Evolutionary conservation across 2,113 vertebrate genomes (phyloP).

Genomic region (Caretta caretta): DNA sequence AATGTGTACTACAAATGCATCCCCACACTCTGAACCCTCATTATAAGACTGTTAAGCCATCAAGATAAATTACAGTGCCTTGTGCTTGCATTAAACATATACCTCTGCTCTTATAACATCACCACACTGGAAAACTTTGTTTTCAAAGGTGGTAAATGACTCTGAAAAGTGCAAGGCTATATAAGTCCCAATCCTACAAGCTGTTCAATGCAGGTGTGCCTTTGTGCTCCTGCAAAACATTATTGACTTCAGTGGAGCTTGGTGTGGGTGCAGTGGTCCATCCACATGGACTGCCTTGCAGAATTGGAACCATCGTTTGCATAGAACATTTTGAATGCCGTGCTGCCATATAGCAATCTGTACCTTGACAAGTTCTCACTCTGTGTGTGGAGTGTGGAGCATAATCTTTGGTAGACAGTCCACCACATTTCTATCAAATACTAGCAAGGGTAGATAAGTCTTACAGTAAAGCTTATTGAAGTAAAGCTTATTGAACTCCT

Average conservation of each 20-base stretch:
- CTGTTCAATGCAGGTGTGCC: not conserved
- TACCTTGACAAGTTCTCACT: not conserved
- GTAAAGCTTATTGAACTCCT: not conserved
- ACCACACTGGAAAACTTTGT: not conserved
- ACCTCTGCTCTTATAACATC: fast-evolving
- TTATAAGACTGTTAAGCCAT: not conserved
- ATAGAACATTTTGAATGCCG: not conserved
- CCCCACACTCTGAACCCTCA: not conserved
- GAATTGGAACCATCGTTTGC: not conserved
- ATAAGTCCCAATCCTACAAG: fast-evolving
- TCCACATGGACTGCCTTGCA: not conserved
- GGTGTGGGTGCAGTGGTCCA: not conserved
- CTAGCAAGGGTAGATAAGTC: not conserved
- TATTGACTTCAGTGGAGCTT: too few relatives aligned
- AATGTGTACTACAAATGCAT: not conserved
- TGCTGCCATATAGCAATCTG: not conserved
- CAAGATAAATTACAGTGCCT: fast-evolving
- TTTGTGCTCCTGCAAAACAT: not conserved
- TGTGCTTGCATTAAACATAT: not conserved
- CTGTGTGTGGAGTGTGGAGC: not conserved
- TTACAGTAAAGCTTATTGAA: not conserved
- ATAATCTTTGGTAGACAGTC: not conserved
- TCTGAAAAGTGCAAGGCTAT: not conserved
- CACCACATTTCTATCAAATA: not conserved
- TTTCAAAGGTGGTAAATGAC: not conserved